Evolutionary conservation across 1,140 invertebrate genomes (phyloP).

Genomic region (Argopecten irradians): DNA sequence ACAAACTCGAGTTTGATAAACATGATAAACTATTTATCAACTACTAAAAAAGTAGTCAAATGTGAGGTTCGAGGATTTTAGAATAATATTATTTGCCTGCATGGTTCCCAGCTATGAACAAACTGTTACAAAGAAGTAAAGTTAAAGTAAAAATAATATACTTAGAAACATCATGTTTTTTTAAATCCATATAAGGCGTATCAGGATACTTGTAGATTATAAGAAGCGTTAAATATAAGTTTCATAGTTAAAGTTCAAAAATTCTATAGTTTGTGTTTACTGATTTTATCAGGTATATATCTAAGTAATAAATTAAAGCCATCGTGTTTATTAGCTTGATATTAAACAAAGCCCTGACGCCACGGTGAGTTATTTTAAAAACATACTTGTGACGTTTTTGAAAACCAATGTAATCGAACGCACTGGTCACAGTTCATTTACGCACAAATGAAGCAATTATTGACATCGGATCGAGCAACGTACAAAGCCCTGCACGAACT

Average conservation of each 20-base stretch:
- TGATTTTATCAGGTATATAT: background rate
- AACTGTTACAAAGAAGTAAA: too few species aligned
- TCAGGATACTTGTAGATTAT: background rate
- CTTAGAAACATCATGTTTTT: background rate
- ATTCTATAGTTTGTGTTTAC: background rate
- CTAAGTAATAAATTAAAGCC: background rate
- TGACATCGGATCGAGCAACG: background rate
- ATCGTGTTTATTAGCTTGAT: background rate
- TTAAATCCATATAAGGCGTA: background rate
- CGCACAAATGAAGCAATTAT: slow-evolving; percentile 21
- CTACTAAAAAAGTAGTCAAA: too few species aligned
- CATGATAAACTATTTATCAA: too few species aligned
- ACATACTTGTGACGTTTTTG: background rate
- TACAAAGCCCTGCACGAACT: slow-evolving; percentile 2
- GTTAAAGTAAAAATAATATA: too few species aligned
- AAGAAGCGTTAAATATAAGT: background rate
- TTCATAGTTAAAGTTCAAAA: background rate
- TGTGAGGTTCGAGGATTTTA: too few species aligned
- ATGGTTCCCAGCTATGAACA: too few species aligned
- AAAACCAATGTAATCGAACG: slow-evolving; percentile 8
- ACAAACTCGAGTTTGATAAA: too few species aligned
- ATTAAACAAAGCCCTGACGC: background rate
- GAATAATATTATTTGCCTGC: too few species aligned
- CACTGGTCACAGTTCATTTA: slow-evolving; percentile 21
- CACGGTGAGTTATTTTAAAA: background rate